Conservation (phyloP, 2,113 vertebrate species). For the Pavo muticus region DNA sequence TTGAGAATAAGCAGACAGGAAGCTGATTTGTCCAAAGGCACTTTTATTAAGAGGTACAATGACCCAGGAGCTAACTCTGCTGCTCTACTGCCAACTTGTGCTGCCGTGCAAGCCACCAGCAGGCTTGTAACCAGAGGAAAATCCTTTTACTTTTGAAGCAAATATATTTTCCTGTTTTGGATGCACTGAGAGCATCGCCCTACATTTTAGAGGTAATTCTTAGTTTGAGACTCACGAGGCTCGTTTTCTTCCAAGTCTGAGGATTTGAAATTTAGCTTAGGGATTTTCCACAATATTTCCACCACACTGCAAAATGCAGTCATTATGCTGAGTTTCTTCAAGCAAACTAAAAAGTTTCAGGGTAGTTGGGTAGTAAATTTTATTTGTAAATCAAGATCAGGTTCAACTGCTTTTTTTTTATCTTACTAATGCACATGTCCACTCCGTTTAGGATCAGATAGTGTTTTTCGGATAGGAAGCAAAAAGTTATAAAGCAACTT, state of each 20-base stretch:
- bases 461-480: constrained; percentile 18
- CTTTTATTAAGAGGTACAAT: background rate
- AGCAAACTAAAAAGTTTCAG: constrained; percentile 59
- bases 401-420: constrained; percentile 62
- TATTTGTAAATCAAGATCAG: constrained; percentile 63
- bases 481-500: background rate
- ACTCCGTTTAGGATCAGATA: background rate
- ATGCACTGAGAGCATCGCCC: background rate
- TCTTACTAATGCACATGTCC: constrained; percentile 56
- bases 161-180: background rate
- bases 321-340: constrained; percentile 63
- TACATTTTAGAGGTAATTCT: background rate
- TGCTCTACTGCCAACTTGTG: background rate
- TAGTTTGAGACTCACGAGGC: background rate
- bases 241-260: constrained; percentile 48
- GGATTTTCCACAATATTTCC: constrained; percentile 36
- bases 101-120: background rate
- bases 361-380: constrained; percentile 64
- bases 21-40: background rate
- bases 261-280: constrained; percentile 39
- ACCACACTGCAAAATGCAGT: constrained; percentile 53
- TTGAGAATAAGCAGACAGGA: background rate
- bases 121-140: background rate
- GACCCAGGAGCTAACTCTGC: background rate
- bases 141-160: background rate